Evolutionary conservation across 30 jellyfish, hydroid and myxozoan species (phyloP), one percentile per base, ranked within the genome.

Genomic region (Aurelia coerulea): DNA sequence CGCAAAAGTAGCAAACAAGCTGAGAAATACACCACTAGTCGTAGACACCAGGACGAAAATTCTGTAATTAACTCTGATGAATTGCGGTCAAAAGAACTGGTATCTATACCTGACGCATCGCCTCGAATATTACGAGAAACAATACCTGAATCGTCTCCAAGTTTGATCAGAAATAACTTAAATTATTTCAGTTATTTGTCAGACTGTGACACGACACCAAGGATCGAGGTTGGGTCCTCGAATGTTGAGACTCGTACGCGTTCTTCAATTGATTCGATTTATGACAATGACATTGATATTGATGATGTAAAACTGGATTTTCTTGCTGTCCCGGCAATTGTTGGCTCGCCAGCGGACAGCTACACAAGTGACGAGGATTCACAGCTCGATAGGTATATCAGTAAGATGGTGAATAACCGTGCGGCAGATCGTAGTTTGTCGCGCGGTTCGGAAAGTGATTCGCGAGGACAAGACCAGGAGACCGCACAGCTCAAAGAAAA

Each of bases 341-440:
- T 50, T 18, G 62, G 42, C 19, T 16, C 72, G 13, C 52, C 75
- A 0, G 73, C 90, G 31, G 92, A 83, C 19, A 10, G 84, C 51
- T 60, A 59, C 72, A 41, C 69, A 41, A 83, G 92, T 32, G 92
- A 83, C 50, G 84, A 71, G 31, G 84, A 71, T 59, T 69, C 72
- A 14, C 71, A 72, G 6, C 92, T 60, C 42, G 92, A 83, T 33
- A 70, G 46, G 62, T 59, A 1, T 35, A 51, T 69, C 53, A 79
- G 78, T 23, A 53, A 68, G 16, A 69, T 64, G 19, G 70, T 17
- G 70, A 60, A 46, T 6, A 9, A 9, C 14, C 6, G 56, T 46
- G 56, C 56, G 56, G 56, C 56, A 14, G 56, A 2, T 46, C 12
- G 12, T 46, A 5, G 56, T 46, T 46, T 14, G 56, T 46, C 56